Conservation (phyloP, 2,888 invertebrate genomes). For the Mythimna vitellina region DNA sequence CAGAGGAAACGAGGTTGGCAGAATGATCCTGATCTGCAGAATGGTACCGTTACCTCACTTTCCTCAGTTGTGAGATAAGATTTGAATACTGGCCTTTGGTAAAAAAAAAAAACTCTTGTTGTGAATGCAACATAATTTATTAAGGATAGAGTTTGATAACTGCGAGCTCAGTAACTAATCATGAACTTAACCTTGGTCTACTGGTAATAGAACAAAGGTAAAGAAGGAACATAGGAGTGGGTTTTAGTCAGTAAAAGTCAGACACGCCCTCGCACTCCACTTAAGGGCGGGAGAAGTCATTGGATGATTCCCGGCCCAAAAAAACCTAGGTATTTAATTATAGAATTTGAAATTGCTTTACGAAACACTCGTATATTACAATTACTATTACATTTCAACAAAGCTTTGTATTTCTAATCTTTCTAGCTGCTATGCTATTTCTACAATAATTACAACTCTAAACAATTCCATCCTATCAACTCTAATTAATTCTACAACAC, state of each 20-base stretch:
- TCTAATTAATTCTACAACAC: slow-evolving; percentile 40
- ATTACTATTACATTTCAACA: slow-evolving; percentile 4
- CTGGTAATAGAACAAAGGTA: too few species aligned
- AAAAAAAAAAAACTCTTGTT: too few species aligned
- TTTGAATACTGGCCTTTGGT: too few species aligned
- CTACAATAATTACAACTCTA: neutral
- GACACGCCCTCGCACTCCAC: too few species aligned
- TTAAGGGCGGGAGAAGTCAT: too few species aligned
- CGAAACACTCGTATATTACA: slow-evolving; percentile 9
- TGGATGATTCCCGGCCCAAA: too few species aligned
- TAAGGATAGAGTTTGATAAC: neutral
- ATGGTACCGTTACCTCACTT: neutral
- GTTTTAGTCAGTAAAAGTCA: too few species aligned
- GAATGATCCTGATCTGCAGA: neutral
- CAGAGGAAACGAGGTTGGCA: slow-evolving; percentile 3
- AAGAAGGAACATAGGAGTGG: too few species aligned
- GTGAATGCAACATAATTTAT: too few species aligned
- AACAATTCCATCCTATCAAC: slow-evolving; percentile 25
- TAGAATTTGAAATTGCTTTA: neutral
- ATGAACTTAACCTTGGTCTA: neutral
- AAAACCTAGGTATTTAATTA: too few species aligned
- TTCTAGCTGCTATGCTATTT: neutral
- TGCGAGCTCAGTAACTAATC: neutral
- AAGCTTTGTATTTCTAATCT: neutral
- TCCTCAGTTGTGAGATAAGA: neutral